Percentiles rank a stretch among this genome's conserved stretches.
phyloP scores from a whole-genome alignment of 1,140 invertebrate species.

The Dolichoris vasculosae region DNA sequence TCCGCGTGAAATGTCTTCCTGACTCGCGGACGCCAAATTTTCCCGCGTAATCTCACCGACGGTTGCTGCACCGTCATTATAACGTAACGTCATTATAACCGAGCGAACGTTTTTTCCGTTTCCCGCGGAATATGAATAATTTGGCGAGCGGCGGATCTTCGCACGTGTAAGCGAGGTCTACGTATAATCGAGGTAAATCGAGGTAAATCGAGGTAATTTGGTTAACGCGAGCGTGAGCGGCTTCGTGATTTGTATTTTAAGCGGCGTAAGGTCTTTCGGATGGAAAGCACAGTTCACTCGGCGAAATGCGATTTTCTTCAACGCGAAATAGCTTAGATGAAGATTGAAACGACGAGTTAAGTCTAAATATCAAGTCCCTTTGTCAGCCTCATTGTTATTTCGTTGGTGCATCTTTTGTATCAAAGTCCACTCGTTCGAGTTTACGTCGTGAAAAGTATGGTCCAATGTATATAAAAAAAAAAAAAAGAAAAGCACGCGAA shows the following conservation, averaged over 20 bases:
- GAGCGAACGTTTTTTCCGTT: not conserved
- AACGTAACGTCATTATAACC: constrained; percentile 4
- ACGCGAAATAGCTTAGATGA: not conserved
- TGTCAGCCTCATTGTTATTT: not conserved
- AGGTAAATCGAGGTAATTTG: constrained; percentile 19
- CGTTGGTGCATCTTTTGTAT: no score
- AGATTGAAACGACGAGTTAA: not conserved
- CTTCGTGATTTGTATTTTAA: constrained; percentile 17
- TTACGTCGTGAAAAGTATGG: no score
- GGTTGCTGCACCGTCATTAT: not conserved
- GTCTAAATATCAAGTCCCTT: not conserved
- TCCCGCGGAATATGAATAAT: constrained; percentile 29
- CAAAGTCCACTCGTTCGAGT: no score
- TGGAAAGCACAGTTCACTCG: not conserved
- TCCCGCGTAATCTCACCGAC: constrained; percentile 18
- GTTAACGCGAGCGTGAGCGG: constrained; percentile 30
- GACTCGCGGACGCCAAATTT: constrained; percentile 13
- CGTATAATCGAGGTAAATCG: constrained; percentile 3
- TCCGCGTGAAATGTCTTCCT: constrained; percentile 24
- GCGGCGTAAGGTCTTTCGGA: not conserved
- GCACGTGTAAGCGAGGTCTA: not conserved
- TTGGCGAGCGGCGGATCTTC: constrained; percentile 11
- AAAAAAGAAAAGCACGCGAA: no score
- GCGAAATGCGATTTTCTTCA: constrained; percentile 27
- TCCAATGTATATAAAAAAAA: no score